Evolutionary conservation across 35 echinoderm and acorn worm genomes (phyloP), one percentile per base, ranked within the genome.

Genomic region (Amphiura filiformis): DNA sequence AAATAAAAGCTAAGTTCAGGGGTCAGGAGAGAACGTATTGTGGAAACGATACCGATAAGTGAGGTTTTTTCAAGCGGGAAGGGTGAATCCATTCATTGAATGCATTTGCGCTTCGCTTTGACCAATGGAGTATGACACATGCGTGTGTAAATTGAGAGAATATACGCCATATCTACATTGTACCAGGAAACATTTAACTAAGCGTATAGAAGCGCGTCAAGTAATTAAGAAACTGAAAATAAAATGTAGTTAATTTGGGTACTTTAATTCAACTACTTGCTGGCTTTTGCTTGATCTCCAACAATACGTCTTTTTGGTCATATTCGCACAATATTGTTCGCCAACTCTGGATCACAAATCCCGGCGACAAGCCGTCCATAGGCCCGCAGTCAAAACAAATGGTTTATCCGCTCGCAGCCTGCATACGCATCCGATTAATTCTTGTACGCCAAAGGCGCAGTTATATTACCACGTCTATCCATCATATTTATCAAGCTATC

Each of bases 401-500:
- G 15, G 32, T 34, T 31, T 36, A 36, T 33, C 18, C 15, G 77
- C 77, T 35, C 38, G 34, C 15, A 18, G 15, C 77, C 32, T 38
- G 15, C n/a, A n/a, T n/a, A 11, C 56, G 56, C 56, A 64, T 85
- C 47, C 47, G 64, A 85, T 85, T 85, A 85, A 85, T 85, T 85
- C 65, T 85, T 61, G 35, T 61, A 70, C 83, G 83, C 83, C 83
- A 64, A 36, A 61, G 83, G 83, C 83, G 56, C 83, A 85, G 65
- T n/a, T 85, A 85, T 85, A 85, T 85, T 85, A 85, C 56, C 44
- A 1, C 31, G 26, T 32, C 44, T 35, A 85, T 85, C 83, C 32
- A 85, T 85, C 83, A 85, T 17, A 52, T 52, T 52, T 52, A 52
- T 52, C 61, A 70, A 70, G 11, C 9, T 70, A 70, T 70, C 44